Conservation (phyloP, 2,113 vertebrate species). For the Empidonax traillii region DNA sequence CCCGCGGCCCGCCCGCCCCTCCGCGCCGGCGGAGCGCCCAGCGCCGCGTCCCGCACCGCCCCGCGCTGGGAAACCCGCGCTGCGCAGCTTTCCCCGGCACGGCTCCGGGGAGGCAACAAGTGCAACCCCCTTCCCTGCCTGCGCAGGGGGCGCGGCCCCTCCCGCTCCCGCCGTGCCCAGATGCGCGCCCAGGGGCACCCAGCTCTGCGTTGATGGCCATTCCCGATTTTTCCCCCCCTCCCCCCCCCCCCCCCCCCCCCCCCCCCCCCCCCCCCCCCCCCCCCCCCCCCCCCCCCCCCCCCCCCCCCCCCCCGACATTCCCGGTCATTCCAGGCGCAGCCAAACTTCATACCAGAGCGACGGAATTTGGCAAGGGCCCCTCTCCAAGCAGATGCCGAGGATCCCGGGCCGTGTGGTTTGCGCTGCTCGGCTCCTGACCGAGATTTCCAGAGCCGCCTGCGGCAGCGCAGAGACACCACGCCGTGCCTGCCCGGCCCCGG, state of each 20-base stretch:
- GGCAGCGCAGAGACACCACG: background rate
- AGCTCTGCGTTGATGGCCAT: background rate
- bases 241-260: fast-evolving
- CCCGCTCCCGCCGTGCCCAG: background rate
- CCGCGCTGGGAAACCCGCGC: background rate
- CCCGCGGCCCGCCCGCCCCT: background rate
- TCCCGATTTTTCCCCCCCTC: background rate
- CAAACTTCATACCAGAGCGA: constrained; percentile 22
- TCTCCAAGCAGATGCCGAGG: background rate
- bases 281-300: too few relatives aligned
- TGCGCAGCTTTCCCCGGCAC: background rate
- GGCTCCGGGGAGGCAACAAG: background rate
- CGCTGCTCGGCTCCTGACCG: background rate
- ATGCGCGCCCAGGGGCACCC: background rate
- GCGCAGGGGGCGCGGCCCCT: background rate
- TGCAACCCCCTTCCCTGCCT: background rate
- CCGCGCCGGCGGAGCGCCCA: background rate
- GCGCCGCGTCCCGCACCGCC: background rate
- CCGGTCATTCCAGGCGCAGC: background rate
- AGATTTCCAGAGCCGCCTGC: background rate
- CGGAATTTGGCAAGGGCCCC: background rate
- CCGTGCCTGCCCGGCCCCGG: background rate
- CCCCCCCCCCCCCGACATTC: background rate
- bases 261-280: too few relatives aligned
- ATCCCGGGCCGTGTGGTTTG: background rate